phyloP scores from a whole-genome alignment of 53 echinoderm and acorn worm genomes.

The Actinopyga echinites region DNA sequence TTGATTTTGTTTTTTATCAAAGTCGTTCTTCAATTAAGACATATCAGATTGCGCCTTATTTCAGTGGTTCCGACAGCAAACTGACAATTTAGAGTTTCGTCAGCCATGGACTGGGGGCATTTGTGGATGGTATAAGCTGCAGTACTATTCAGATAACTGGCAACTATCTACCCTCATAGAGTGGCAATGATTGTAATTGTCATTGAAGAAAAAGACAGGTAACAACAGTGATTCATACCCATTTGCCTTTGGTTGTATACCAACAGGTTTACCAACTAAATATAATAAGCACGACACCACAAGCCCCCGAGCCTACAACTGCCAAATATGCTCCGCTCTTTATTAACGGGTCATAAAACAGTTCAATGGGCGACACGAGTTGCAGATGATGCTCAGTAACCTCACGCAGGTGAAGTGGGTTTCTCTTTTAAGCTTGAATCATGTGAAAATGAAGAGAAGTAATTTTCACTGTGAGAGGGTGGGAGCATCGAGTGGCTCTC shows the following conservation, averaged over 20 bases:
- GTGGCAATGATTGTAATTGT: too few relatives aligned
- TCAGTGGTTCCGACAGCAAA: neutral
- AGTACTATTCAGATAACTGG: too few relatives aligned
- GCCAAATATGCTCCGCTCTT: conserved; percentile 6
- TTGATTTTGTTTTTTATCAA: too few relatives aligned
- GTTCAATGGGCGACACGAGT: conserved; percentile 14
- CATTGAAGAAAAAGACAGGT: too few relatives aligned
- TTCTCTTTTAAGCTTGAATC: conserved; percentile 17
- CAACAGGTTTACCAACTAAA: conserved; percentile 12
- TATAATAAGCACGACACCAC: neutral
- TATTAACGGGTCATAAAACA: conserved; percentile 40
- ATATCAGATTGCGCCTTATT: conserved; percentile 1
- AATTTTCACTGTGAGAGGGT: conserved; percentile 10
- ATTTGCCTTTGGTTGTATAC: conserved; percentile 7
- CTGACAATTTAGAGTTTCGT: conserved; percentile 23
- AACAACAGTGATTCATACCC: conserved; percentile 23
- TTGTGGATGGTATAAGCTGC: neutral
- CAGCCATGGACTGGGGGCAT: conserved; percentile 35
- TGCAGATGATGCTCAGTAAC: conserved; percentile 4
- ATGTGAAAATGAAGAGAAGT: conserved; percentile 10
- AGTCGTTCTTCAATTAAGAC: neutral
- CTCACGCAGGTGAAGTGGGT: conserved; percentile 32
- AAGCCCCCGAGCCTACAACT: conserved; percentile 24
- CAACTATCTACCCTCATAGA: too few relatives aligned
- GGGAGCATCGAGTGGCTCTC: conserved; percentile 30